Evolutionary conservation across 2,797 vertebrate species (phyloP), one percentile per base, ranked within the genome.

Genomic region (Silurus lanzhouensis): DNA sequence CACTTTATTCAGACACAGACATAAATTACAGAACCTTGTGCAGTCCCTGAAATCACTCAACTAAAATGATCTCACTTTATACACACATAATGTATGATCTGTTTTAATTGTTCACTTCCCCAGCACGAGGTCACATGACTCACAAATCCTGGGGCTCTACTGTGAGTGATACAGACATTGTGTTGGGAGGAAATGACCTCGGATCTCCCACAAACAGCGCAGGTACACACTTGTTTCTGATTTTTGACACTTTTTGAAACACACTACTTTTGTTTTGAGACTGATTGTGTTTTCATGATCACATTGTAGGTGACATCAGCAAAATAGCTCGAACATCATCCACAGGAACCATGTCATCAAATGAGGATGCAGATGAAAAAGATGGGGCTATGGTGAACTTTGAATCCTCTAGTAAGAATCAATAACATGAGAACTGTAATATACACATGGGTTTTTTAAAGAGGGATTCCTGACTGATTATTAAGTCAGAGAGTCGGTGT

Each of bases 141-240:
- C 95, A 99, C 89, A 99, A 98, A 88, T 99, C 97, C 0, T 98
- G 98, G 98, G 96, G 97, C 0, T 96, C 94, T 1, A 93, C 96
- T 0, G 82, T 95, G 1, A 91, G 95, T 0, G 97, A 99, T 6
- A 84, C 87, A 0, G 96, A 96, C 71, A 94, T 94, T 20, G 90
- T 95, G 0, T 94, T 88, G 14, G 94, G 91, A 74, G 94, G 95
- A 1, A 89, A 92, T 81, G 89, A 88, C 67, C 90, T 96, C 77
- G 97, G 97, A 46, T 94, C 96, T 48, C 92, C 93, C 0, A 88
- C 90, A 17, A 90, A 90, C 60, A 94, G 86, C 77, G 44, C 96
- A 89, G 94, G 97, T 98, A 85, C 46, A 2, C 1, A 15, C 48
- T 57, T 15, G 19, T 66, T 67, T 60, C 3, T 44, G 6, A 6